phyloP scores from a whole-genome alignment of 1,140 invertebrate species.

The Drosophila pandora region DNA sequence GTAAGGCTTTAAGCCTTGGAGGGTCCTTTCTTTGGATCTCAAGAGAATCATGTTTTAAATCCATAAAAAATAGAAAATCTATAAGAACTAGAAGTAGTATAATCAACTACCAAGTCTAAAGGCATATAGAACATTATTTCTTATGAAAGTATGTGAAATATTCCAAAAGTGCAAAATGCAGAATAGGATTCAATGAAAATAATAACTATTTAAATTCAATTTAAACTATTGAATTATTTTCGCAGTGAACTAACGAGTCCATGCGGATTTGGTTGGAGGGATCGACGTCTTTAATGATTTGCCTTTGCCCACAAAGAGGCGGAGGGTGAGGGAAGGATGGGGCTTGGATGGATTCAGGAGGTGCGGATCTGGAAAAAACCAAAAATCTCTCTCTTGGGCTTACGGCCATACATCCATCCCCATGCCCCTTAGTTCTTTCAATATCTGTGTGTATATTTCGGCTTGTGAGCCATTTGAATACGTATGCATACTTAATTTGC shows the following conservation, averaged over 20 bases:
- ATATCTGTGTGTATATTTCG: conserved; percentile 58
- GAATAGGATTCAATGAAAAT: too few relatives aligned
- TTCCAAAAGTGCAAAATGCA: too few relatives aligned
- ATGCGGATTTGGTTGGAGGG: conserved; percentile 6
- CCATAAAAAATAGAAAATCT: not conserved
- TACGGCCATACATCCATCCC: conserved; percentile 14
- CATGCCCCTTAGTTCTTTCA: conserved; percentile 9
- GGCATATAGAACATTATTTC: too few relatives aligned
- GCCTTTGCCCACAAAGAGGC: conserved; percentile 57
- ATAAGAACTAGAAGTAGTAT: not conserved
- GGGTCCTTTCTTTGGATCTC: too few relatives aligned
- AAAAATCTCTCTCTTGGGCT: conserved; percentile 76
- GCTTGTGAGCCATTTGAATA: conserved; percentile 76
- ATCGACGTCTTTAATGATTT: conserved; percentile 67
- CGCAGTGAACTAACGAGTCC: conserved; percentile 15
- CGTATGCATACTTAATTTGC: conserved; percentile 81
- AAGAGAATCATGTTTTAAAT: too few relatives aligned
- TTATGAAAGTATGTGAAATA: too few relatives aligned
- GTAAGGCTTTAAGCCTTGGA: too few relatives aligned
- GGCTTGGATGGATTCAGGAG: conserved; percentile 4
- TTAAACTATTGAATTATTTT: not conserved
- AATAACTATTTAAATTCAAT: too few relatives aligned
- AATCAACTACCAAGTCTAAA: too few relatives aligned
- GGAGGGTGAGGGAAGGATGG: not conserved
- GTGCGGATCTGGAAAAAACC: conserved; percentile 62